These are phyloP conservation scores for Halcyon smyrnensis DNA, from an alignment of 2,797 vertebrate genomes.

Conservation along the genomic window DNA sequence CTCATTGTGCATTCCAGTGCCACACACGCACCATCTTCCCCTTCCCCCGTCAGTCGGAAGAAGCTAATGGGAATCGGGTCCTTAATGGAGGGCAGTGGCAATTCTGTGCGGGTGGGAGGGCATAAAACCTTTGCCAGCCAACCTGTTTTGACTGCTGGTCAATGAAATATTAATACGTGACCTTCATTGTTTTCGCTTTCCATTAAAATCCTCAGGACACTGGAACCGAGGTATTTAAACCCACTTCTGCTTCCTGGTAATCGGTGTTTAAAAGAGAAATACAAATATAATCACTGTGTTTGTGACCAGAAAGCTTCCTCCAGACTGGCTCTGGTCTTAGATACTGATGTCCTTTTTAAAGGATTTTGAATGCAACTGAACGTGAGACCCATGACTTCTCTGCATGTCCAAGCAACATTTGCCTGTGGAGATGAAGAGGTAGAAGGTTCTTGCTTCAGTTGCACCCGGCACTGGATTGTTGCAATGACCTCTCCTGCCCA, in stretches of 20 bases:
- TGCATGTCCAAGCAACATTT: neutral
- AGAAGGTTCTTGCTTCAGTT: neutral
- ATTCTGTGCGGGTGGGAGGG: neutral
- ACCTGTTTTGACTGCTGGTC: neutral
- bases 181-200: conserved; percentile 28
- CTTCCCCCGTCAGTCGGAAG: neutral
- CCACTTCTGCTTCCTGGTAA: neutral
- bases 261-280: neutral
- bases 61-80: conserved; percentile 9
- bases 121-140: neutral
- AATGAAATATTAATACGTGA: conserved; percentile 52
- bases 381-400: neutral
- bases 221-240: neutral
- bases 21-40: neutral
- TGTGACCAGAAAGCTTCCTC: neutral
- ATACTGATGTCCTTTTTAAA: neutral
- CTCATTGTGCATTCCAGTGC: conserved; percentile 42
- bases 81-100: conserved; percentile 29
- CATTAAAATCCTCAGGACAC: conserved; percentile 11
- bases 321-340: neutral
- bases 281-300: neutral
- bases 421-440: neutral
- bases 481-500: neutral
- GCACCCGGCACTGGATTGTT: neutral
- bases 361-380: neutral